Conservation (phyloP, 2,113 vertebrate genomes). For the Malurus cyaneus region DNA sequence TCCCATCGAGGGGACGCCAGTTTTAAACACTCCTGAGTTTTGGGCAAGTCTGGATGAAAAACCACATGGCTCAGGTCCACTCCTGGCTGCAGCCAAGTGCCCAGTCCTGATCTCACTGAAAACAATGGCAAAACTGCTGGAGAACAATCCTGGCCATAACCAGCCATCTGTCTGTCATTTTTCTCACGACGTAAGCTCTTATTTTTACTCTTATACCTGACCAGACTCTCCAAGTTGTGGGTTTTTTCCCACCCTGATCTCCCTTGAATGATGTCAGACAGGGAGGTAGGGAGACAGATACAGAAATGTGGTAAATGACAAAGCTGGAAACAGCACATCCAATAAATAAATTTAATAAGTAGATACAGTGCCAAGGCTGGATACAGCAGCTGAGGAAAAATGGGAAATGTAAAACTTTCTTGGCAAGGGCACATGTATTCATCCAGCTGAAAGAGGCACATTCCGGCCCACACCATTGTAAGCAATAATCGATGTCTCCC, state of each 20-base stretch:
- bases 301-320: constrained; percentile 25
- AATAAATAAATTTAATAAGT: constrained; percentile 55
- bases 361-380: constrained; percentile 50
- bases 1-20: background rate
- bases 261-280: constrained; percentile 39
- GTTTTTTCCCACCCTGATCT: constrained; percentile 36
- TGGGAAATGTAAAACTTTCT: constrained; percentile 65
- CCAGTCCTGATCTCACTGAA: constrained; percentile 26
- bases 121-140: background rate
- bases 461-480: constrained; percentile 46
- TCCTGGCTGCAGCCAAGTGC: constrained; percentile 12
- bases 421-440: constrained; percentile 49
- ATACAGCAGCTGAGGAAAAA: constrained; percentile 62
- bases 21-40: constrained; percentile 32
- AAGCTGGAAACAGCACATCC: constrained; percentile 9
- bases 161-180: background rate
- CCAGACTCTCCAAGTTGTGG: background rate
- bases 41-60: constrained; percentile 12
- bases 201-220: constrained; percentile 45
- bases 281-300: background rate
- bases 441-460: constrained; percentile 60
- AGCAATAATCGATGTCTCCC: constrained; percentile 47
- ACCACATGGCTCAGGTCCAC: background rate
- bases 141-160: background rate
- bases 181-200: background rate